Percentiles rank a stretch among this genome's conserved stretches.
Evolutionary conservation across 2,113 vertebrate species (phyloP).

Genomic region (Albula goreensis): DNA sequence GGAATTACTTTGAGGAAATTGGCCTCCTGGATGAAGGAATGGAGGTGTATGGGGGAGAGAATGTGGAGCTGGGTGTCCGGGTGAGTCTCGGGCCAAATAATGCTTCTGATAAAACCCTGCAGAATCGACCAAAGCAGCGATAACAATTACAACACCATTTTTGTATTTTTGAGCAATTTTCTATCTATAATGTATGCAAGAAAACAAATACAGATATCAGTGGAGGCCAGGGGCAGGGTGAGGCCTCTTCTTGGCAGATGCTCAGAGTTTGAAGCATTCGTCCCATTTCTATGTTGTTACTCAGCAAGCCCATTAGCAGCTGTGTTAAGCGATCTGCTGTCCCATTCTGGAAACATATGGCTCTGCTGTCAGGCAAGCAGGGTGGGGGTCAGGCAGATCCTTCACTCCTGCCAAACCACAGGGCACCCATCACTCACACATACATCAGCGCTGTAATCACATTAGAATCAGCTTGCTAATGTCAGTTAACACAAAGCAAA

Average conservation of each 20-base stretch:
- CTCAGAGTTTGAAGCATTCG: neutral
- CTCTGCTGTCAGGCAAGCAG: neutral
- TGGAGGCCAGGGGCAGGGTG: neutral
- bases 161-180: neutral
- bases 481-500: neutral
- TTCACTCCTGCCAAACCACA: neutral
- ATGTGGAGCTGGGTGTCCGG: conserved; percentile 94
- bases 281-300: neutral
- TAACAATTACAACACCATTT: neutral
- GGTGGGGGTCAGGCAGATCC: neutral
- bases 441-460: neutral
- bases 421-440: neutral
- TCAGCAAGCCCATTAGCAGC: neutral
- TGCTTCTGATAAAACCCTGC: conserved; percentile 53
- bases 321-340: neutral
- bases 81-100: conserved; percentile 71
- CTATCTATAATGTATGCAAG: neutral
- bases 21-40: conserved; percentile 95
- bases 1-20: conserved; percentile 96
- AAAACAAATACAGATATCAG: neutral
- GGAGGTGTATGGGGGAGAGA: conserved; percentile 97
- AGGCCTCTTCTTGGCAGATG: neutral
- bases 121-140: conserved; percentile 56
- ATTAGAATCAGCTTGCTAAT: neutral
- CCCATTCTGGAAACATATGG: conserved; percentile 20